Evolutionary conservation across 2,113 vertebrate genomes (phyloP).

Genomic region (Miniopterus natalensis): DNA sequence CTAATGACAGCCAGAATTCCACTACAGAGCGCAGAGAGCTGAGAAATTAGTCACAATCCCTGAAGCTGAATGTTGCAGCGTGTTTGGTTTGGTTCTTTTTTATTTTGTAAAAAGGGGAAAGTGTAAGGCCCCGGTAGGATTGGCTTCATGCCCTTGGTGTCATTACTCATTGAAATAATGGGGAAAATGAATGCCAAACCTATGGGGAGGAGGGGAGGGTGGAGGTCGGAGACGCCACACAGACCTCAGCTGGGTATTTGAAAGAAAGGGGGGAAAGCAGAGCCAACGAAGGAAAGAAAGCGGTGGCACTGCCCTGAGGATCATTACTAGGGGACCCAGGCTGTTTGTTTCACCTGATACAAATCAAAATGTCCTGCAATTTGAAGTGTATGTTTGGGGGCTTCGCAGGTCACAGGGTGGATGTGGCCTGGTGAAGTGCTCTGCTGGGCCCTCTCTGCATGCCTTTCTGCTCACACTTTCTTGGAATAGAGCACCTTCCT

Average conservation of each 20-base stretch:
- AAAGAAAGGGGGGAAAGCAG: neutral
- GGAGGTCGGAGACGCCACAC: neutral
- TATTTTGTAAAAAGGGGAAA: conserved; percentile 67
- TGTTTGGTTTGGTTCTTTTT: conserved; percentile 70
- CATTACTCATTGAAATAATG: conserved; percentile 78
- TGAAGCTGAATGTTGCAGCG: conserved; percentile 8
- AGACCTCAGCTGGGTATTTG: conserved; percentile 18
- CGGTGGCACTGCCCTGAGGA: neutral
- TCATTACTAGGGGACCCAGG: neutral
- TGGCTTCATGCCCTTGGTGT: conserved; percentile 54
- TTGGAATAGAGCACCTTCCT: conserved; percentile 9
- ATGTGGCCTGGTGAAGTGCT: neutral
- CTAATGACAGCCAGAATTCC: conserved; percentile 74
- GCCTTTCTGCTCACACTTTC: conserved; percentile 3
- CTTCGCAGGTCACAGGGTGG: neutral
- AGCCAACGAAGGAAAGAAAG: neutral
- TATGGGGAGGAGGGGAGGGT: neutral
- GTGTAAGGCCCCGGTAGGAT: conserved; percentile 64
- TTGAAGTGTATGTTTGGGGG: neutral
- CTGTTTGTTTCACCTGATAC: neutral
- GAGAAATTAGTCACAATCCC: conserved; percentile 72
- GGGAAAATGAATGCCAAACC: conserved; percentile 64
- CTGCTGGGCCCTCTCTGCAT: neutral
- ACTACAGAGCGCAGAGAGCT: conserved; percentile 52
- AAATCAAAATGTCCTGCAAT: neutral